phyloP scores from a whole-genome alignment of 2,888 invertebrate species.

The Epirrhoe tristata region DNA sequence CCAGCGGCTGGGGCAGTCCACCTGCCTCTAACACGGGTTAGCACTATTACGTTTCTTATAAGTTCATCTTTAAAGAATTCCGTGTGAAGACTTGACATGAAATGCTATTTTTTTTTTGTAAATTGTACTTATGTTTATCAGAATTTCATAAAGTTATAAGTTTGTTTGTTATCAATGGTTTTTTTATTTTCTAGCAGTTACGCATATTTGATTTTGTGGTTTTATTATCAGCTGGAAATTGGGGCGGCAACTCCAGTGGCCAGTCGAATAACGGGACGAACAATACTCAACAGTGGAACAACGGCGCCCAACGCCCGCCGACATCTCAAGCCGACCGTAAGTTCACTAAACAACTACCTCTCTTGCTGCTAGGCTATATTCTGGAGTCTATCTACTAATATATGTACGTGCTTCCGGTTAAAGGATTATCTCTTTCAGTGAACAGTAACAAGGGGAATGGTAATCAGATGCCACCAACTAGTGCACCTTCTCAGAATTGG shows the following conservation, averaged over 20 bases:
- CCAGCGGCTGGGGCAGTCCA: constrained; percentile 92
- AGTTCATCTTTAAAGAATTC: too few species aligned
- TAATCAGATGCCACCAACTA: constrained; percentile 77
- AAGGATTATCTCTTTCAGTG: constrained; percentile 68
- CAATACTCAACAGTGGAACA: constrained; percentile 84
- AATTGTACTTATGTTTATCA: too few species aligned
- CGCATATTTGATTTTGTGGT: constrained; percentile 36
- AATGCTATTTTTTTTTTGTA: too few species aligned
- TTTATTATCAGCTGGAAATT: constrained; percentile 76
- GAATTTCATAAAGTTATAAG: too few species aligned
- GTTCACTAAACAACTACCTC: constrained; percentile 48
- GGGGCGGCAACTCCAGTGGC: constrained; percentile 79
- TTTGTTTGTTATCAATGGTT: neutral
- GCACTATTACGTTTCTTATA: neutral
- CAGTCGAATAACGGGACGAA: constrained; percentile 77
- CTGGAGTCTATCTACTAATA: constrained; percentile 25
- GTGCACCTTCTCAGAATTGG: constrained; percentile 76
- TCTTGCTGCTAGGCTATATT: constrained; percentile 41
- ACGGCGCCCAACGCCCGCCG: constrained; percentile 79
- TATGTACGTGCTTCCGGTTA: constrained; percentile 40
- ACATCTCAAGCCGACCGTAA: constrained; percentile 82
- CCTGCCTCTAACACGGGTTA: constrained; percentile 88
- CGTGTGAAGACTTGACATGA: too few species aligned
- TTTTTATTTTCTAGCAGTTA: constrained; percentile 27
- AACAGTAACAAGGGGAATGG: constrained; percentile 81